Percentiles rank a stretch among this genome's conserved stretches.
These are phyloP conservation scores for Melopsittacus undulatus DNA, from an alignment of 2,797 vertebrate species.

Conservation along the genomic window DNA sequence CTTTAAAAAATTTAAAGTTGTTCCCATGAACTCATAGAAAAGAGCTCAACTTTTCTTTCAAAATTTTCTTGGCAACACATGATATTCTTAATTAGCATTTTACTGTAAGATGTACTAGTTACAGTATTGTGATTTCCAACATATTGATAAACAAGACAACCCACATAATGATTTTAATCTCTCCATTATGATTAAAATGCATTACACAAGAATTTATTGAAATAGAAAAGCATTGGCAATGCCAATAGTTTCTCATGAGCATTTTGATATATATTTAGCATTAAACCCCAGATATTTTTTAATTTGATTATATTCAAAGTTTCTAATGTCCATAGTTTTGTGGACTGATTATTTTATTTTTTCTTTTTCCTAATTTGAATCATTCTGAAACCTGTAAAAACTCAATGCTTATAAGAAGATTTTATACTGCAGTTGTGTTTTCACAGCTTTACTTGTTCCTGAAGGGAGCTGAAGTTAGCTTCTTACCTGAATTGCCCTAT, in stretches of 20 bases:
- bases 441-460: background rate
- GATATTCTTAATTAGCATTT: slow-evolving; percentile 9
- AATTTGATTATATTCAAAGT: background rate
- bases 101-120: background rate
- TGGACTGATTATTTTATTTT: background rate
- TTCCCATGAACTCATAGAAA: background rate
- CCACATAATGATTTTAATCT: background rate
- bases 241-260: background rate
- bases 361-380: background rate
- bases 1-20: background rate
- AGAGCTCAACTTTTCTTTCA: background rate
- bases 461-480: background rate
- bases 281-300: background rate
- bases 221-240: background rate
- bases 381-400: background rate
- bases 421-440: background rate
- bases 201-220: background rate
- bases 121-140: slow-evolving; percentile 5
- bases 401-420: background rate
- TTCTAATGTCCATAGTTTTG: background rate
- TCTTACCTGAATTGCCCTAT: background rate
- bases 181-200: background rate
- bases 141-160: background rate
- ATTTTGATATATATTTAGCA: background rate
- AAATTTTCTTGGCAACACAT: background rate